Conservation (phyloP, 37 sponge, comb jelly and placozoan genomes). For the Chondrilla cf. caribensis region DNA sequence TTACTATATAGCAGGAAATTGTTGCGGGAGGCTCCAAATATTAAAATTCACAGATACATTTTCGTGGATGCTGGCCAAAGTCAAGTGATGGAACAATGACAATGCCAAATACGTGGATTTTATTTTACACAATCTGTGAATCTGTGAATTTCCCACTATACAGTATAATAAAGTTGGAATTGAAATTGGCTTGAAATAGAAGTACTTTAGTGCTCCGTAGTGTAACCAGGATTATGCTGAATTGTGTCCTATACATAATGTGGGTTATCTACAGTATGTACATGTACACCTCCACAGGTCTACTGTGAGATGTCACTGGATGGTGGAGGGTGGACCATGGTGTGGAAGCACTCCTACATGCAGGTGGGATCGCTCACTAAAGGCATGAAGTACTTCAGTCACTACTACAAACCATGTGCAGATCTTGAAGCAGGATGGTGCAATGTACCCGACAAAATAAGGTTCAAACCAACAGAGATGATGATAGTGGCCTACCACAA, state of each 20-base stretch:
- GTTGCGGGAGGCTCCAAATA: too few relatives aligned
- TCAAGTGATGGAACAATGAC: too few relatives aligned
- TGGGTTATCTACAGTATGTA: too few relatives aligned
- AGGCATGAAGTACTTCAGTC: conserved; percentile 22
- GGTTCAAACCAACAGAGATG: conserved; percentile 24
- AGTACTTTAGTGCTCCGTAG: not conserved
- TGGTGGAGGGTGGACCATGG: conserved; percentile 19
- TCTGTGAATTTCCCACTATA: not conserved
- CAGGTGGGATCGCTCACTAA: conserved; percentile 13
- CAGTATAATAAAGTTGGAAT: not conserved
- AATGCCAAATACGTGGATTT: too few relatives aligned
- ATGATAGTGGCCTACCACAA: conserved; percentile 23
- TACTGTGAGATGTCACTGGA: conserved; percentile 3
- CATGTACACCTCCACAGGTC: too few relatives aligned
- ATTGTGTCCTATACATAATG: not conserved
- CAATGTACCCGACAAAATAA: not conserved
- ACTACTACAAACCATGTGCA: conserved; percentile 4
- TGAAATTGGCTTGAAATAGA: not conserved
- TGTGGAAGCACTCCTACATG: conserved; percentile 16
- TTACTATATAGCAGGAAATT: too few relatives aligned
- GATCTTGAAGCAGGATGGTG: conserved; percentile 19
- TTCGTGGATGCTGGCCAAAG: not conserved
- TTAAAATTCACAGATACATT: not conserved
- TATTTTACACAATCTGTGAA: too few relatives aligned
- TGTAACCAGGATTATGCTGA: too few relatives aligned